These are phyloP conservation scores for Epinephelus coioides DNA, from an alignment of 2,797 vertebrate species.

Conservation along the genomic window DNA sequence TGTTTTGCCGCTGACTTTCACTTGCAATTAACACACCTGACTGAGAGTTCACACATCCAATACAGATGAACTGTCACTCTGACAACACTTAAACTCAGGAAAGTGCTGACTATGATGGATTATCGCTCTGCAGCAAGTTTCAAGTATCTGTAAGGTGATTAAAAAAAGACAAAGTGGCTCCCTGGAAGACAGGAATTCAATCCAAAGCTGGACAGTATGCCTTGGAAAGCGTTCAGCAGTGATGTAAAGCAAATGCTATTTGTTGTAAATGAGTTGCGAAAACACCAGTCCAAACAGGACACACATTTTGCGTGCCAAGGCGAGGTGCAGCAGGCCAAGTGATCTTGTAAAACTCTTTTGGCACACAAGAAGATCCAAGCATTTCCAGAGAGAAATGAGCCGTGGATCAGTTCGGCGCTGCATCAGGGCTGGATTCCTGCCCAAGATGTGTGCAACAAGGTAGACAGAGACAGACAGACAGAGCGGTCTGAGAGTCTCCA, in stretches of 20 bases:
- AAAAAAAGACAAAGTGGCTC: neutral
- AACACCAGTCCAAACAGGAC: too few species aligned
- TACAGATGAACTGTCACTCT: neutral
- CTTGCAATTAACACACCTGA: neutral
- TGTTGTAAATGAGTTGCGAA: neutral
- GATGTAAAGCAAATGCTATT: neutral
- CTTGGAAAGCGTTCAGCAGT: neutral
- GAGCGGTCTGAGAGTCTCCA: neutral
- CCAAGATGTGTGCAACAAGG: slow-evolving; percentile 5
- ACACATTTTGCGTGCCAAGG: neutral
- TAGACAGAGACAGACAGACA: neutral
- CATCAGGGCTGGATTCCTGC: slow-evolving; percentile 30
- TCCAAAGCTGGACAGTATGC: neutral
- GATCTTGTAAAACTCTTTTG: neutral
- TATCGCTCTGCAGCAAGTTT: neutral
- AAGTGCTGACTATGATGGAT: neutral
- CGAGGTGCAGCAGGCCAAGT: neutral
- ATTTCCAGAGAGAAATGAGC: slow-evolving; percentile 17
- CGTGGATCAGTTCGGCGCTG: neutral
- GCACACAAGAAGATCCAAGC: neutral
- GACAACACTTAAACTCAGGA: neutral
- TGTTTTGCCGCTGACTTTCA: neutral
- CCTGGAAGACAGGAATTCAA: neutral
- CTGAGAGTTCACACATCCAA: neutral
- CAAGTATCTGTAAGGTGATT: neutral